Base-by-base conservation (phyloP, 2,797 vertebrate species). In the Todus mexicanus region DNA sequence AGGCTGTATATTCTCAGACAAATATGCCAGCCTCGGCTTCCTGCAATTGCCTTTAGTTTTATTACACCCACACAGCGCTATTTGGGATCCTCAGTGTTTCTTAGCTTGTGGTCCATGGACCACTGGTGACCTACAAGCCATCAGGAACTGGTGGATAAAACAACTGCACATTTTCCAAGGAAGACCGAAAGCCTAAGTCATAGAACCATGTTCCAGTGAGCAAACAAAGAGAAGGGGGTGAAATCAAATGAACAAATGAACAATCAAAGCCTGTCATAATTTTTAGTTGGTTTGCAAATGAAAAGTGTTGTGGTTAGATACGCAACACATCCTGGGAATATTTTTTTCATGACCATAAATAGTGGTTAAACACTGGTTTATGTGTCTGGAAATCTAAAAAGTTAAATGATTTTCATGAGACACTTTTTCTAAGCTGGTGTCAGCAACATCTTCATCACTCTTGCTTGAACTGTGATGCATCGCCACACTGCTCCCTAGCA, bases 221-320 rank as follows among this genome's bases (percentile, higher is more conserved):
- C 40, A 84, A 89, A 85, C 22, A 64, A 93, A 93, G 80, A 19
- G 13, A 89, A 95, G 37, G 37, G 17, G 18, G 29, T 64, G 29
- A 85, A 94, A 89, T 76, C 45, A 80, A 84, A 90, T 47, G n/a
- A 53, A 73, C 29, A 82, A 95, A 94, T 56, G 29, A 93, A 80
- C 61, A 89, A 23, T 71, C 72, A 93, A 91, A 92, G 74, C 21
- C 61, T 89, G 38, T 57, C 89, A 74, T 79, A 87, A 80, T 65
- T 93, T 93, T 94, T 27, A 38, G 54, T 35, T 78, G 65, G 50
- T 83, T 92, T 89, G 54, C 57, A 93, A 77, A 94, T 72, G 33
- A 85, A 87, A 92, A 92, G 22, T 31, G 10, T 42, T 72, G 59
- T 70, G 79, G 70, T 85, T 86, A 85, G 76, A 59, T 0, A 11